A percentile compares a stretch with the other conserved stretches of the same genome.
Evolutionary conservation across 2,888 invertebrate genomes (phyloP).

Genomic region (Bombylius major): DNA sequence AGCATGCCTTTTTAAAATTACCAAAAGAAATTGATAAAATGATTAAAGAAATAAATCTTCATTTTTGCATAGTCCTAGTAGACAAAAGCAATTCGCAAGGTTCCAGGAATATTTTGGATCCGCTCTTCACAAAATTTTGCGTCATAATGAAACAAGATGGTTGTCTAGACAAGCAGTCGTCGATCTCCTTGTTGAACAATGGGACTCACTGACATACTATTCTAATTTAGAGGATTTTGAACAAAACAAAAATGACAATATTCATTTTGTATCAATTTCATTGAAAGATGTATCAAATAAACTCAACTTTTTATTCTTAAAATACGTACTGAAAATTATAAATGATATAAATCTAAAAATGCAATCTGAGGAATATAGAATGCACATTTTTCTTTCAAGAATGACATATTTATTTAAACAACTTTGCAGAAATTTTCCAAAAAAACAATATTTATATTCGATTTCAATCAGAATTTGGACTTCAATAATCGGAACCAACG

Average conservation of each 20-base stretch:
- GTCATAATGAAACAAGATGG: neutral
- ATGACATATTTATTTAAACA: neutral
- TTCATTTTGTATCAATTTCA: too few relatives aligned
- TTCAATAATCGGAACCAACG: too few relatives aligned
- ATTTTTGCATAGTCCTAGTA: neutral
- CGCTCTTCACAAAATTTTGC: neutral
- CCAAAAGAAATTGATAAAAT: neutral
- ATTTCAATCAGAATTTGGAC: too few relatives aligned
- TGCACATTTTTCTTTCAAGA: neutral
- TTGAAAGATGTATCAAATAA: neutral
- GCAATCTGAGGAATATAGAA: neutral
- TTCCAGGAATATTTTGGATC: constrained; percentile 1
- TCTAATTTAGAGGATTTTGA: too few relatives aligned
- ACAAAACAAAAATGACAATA: too few relatives aligned
- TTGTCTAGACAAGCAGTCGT: neutral
- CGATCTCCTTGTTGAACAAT: neutral
- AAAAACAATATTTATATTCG: too few relatives aligned
- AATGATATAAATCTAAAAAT: neutral
- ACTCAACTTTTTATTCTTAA: neutral
- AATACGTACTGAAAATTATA: neutral
- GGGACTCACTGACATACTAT: neutral
- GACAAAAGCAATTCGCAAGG: neutral
- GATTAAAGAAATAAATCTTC: neutral
- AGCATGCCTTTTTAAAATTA: neutral
- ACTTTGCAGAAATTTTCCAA: too few relatives aligned